Evolutionary conservation across 2,797 vertebrate species (phyloP).

Genomic region (Adrianichthys oophorus): DNA sequence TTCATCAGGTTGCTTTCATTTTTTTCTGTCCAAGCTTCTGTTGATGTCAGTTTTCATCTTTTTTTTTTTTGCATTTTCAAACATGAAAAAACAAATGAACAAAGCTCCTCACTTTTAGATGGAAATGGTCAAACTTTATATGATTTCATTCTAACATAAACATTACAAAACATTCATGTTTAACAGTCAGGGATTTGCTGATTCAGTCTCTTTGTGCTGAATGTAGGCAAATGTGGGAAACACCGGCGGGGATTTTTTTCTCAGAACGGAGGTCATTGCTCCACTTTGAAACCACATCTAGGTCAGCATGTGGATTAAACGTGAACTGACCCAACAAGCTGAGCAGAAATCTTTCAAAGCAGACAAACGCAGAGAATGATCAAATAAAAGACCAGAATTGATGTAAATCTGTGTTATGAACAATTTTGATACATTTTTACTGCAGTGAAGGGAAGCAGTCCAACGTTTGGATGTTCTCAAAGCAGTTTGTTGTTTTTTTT

Average conservation of each 20-base stretch:
- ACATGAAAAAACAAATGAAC: neutral
- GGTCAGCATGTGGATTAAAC: too few species aligned
- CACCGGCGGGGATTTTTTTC: neutral
- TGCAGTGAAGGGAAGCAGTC: too few species aligned
- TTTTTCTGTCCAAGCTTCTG: neutral
- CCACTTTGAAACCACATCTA: neutral
- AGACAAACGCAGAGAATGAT: too few species aligned
- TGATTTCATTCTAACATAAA: neutral
- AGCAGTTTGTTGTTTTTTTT: too few species aligned
- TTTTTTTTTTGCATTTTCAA: too few species aligned
- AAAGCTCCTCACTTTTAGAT: neutral
- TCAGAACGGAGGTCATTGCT: neutral
- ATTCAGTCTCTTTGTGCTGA: fast-evolving
- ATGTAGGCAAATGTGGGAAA: conserved; percentile 1
- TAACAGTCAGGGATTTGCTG: neutral
- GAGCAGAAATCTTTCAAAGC: too few species aligned
- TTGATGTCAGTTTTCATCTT: neutral
- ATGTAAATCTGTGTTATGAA: too few species aligned
- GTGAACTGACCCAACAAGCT: too few species aligned
- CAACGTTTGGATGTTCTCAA: too few species aligned
- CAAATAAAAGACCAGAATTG: too few species aligned
- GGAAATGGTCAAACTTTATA: neutral
- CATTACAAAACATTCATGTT: neutral
- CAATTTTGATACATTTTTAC: too few species aligned
- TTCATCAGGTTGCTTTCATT: neutral